Percentiles rank a stretch among this genome's conserved stretches.
These are phyloP conservation scores for Drosophila busckii DNA, from an alignment of 1,140 invertebrate species.

Conservation along the genomic window DNA sequence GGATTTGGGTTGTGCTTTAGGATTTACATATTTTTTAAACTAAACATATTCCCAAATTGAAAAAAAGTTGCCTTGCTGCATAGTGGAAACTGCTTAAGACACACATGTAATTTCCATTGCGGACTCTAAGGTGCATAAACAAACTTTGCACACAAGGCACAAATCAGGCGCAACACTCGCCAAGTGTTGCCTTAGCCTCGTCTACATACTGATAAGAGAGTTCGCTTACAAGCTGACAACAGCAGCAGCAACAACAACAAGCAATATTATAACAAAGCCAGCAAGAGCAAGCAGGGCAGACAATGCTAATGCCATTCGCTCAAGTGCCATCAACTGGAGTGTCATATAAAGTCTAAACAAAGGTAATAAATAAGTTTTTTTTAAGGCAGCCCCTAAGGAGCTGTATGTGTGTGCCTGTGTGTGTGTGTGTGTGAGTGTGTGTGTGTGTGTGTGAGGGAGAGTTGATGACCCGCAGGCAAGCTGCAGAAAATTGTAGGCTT, in stretches of 20 bases:
- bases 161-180: conserved; percentile 53
- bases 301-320: conserved; percentile 65
- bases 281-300: conserved; percentile 16
- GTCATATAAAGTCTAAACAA: conserved; percentile 70
- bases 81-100: conserved; percentile 9
- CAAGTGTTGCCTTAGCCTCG: conserved; percentile 11
- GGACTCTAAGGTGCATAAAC: conserved; percentile 21
- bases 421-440: background rate
- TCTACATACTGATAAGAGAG: conserved; percentile 44
- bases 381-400: conserved; percentile 12
- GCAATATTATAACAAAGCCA: conserved; percentile 6
- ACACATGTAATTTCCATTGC: conserved; percentile 26
- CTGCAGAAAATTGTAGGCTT: no score
- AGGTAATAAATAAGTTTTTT: conserved; percentile 70
- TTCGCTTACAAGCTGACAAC: conserved; percentile 25
- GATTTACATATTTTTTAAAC: no score
- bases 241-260: background rate
- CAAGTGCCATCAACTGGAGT: conserved; percentile 59
- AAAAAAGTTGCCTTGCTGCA: no score
- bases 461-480: conserved; percentile 15
- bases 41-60: no score
- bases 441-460: conserved; percentile 5
- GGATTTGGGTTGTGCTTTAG: no score
- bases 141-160: conserved; percentile 18
- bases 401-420: background rate